Percentiles rank a stretch among this genome's conserved stretches.
phyloP scores from a whole-genome alignment of 2,113 vertebrate species.

The Tonatia bakeri region DNA sequence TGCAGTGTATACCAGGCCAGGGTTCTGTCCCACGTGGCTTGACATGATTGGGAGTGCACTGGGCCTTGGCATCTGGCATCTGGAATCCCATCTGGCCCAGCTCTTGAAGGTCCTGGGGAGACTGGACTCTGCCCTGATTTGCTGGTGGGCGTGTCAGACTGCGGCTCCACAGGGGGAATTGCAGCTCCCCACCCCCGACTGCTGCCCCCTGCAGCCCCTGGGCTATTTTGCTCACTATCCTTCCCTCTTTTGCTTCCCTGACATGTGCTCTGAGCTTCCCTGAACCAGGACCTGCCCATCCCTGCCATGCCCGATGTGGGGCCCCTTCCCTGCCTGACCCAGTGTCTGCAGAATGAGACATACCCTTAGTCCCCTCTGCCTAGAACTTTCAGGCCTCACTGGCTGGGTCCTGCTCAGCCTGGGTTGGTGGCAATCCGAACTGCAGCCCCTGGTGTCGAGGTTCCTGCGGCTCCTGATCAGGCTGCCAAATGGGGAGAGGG shows the following conservation, averaged over 20 bases:
- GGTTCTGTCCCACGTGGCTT: neutral
- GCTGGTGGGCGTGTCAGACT: neutral
- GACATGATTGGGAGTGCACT: neutral
- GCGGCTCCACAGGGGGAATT: neutral
- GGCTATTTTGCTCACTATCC: neutral
- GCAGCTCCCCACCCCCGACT: neutral
- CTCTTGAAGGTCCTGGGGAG: neutral
- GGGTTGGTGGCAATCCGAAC: neutral
- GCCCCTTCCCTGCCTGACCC: slow-evolving; percentile 17
- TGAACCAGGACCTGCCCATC: neutral
- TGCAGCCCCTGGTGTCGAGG: neutral
- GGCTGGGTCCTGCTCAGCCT: neutral
- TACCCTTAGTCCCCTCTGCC: neutral
- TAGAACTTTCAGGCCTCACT: neutral
- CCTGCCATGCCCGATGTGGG: neutral
- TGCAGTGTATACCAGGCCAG: neutral
- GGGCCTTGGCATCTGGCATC: neutral
- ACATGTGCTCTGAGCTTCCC: slow-evolving; percentile 30
- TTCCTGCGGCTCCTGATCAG: neutral
- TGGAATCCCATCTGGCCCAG: neutral
- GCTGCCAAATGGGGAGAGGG: neutral
- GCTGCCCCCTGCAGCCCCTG: neutral
- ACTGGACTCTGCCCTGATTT: neutral
- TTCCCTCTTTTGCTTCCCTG: slow-evolving; percentile 5
- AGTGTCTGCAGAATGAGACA: slow-evolving; percentile 39